Base-by-base conservation (phyloP, 2,888 invertebrate genomes). In the Terebella lapidaria region DNA sequence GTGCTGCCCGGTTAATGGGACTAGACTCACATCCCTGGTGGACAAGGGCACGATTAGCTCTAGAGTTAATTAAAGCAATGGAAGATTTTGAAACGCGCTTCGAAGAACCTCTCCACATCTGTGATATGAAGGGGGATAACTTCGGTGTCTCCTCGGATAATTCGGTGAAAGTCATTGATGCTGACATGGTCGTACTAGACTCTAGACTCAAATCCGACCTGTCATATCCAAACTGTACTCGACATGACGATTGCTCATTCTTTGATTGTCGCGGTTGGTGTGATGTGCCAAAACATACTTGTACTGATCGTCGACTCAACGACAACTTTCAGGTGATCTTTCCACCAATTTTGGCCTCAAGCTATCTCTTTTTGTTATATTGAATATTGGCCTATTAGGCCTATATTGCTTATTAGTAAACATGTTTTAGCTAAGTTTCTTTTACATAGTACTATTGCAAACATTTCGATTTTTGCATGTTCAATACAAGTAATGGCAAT, bases 271-370 rank as follows among this genome's bases (percentile, higher is more conserved):
- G 85, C 47, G 86, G 87, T 0, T 78, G 82, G 60, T 89, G 88
- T 73, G 83, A 86, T 69, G 67, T 74, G 3, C 28, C 25, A 5
- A 45, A 45, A 2, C 46, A 49, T n/a, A 30, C 15, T 26, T 88
- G 88, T 76, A 81, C 83, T 56, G 77, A 80, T 52, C 80, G 83
- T 0, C 84, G 87, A 1, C 81, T 82, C 3, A 87, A 87, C 72
- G 86, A 86, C 71, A 88, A 88, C 75, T 76, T 88, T 64, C 86
- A 89, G 84, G 85, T 87, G 63, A n/a, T n/a, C n/a, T n/a, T n/a
- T n/a, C n/a, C n/a, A n/a, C n/a, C 42, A 35, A 35, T n/a, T 35
- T 15, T 35, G 42, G n/a, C n/a, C 10, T 35, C 10, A 15, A 35
- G 42, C 10, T 35, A 35, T 35, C n/a, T 35, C n/a, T 15, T 10